These are phyloP conservation scores for Pimpla rufipes DNA, from an alignment of 2,888 invertebrate species.

Conservation along the genomic window DNA sequence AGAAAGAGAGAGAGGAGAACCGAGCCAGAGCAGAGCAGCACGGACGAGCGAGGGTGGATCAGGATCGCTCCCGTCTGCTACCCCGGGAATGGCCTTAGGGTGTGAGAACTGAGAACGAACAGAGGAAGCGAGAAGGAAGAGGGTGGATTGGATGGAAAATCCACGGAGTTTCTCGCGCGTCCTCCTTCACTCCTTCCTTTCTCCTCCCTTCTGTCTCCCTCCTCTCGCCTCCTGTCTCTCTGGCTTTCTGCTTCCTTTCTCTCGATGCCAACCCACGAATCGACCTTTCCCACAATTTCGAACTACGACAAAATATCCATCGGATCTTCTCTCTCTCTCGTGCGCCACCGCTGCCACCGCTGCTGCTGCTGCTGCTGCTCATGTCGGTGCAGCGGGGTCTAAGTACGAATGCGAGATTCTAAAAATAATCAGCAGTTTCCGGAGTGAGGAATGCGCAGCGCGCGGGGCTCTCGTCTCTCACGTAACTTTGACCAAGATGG, in stretches of 20 bases:
- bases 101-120: conserved; percentile 56
- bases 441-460: conserved; percentile 32
- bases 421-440: conserved; percentile 62
- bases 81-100: conserved; percentile 69
- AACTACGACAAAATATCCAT: conserved; percentile 26
- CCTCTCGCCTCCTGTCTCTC: conserved; percentile 30
- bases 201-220: conserved; percentile 19
- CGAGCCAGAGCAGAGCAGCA: conserved; percentile 33
- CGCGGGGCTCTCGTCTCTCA: background rate
- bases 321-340: background rate
- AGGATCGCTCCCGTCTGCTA: conserved; percentile 77
- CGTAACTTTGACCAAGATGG: conserved; percentile 1
- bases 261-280: conserved; percentile 45
- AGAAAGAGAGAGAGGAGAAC: background rate
- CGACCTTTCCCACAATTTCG: conserved; percentile 38
- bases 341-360: background rate
- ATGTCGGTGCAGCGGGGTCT: background rate
- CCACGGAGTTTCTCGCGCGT: conserved; percentile 69
- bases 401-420: conserved; percentile 41
- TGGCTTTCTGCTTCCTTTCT: conserved; percentile 11
- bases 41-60: conserved; percentile 74
- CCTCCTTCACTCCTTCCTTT: conserved; percentile 64
- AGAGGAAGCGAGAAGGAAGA: conserved; percentile 67
- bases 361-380: background rate
- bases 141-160: conserved; percentile 82